phyloP scores from a whole-genome alignment of 2,797 vertebrate species.

The Sciurus carolinensis region DNA sequence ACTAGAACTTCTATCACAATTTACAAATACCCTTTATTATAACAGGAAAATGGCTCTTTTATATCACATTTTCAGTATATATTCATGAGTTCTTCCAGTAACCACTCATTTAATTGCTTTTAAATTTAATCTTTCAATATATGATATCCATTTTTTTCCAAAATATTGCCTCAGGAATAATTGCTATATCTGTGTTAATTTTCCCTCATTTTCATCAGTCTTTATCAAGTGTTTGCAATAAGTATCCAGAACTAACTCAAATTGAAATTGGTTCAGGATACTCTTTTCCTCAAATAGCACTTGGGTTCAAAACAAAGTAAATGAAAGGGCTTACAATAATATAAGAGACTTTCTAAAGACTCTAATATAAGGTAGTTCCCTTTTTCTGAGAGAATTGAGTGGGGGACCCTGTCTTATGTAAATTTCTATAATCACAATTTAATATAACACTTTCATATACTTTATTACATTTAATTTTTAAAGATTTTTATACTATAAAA shows the following conservation, averaged over 20 bases:
- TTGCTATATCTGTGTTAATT: constrained; percentile 9
- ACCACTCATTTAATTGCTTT: constrained; percentile 16
- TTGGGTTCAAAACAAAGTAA: constrained; percentile 1
- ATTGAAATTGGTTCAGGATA: not conserved
- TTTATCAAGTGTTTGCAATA: not conserved
- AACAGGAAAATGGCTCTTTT: not conserved
- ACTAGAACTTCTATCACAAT: not conserved
- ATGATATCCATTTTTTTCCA: not conserved
- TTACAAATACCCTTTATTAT: not conserved
- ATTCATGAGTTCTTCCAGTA: not conserved
- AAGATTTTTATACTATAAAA: constrained; percentile 22
- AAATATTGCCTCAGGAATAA: not conserved
- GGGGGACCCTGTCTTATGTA: not conserved
- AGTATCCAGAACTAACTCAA: not conserved
- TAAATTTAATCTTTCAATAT: constrained; percentile 30
- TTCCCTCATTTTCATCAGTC: not conserved
- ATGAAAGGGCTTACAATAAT: not conserved
- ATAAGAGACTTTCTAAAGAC: not conserved
- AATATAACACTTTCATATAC: not conserved
- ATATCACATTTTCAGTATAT: not conserved
- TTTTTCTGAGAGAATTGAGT: constrained; percentile 4
- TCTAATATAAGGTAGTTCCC: not conserved
- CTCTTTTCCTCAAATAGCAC: constrained; percentile 28
- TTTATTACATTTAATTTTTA: constrained; percentile 13
- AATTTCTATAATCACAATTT: constrained; percentile 3